Conservation (phyloP, 2,888 invertebrate genomes). For the Eupithecia tripunctaria region DNA sequence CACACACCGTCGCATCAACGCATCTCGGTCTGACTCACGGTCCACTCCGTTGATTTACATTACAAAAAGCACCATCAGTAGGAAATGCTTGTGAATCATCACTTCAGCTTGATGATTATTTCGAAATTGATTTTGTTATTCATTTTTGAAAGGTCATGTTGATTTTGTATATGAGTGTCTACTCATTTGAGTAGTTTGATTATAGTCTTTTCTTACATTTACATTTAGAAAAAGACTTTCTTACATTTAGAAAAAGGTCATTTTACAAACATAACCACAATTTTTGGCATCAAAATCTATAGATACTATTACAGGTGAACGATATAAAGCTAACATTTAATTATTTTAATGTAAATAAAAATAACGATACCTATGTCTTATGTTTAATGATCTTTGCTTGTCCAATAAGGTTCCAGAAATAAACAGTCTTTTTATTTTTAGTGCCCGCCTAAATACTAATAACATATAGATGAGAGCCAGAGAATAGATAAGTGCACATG, state of each 20-base stretch:
- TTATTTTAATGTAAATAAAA: neutral
- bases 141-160: constrained; percentile 18
- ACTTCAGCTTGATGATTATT: constrained; percentile 20
- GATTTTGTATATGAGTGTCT: neutral
- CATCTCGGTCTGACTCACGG: constrained; percentile 36
- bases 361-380: neutral
- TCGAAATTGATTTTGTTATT: constrained; percentile 28
- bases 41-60: constrained; percentile 34
- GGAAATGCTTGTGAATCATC: constrained; percentile 36
- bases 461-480: no score
- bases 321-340: no score
- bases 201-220: no score
- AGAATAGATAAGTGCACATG: no score
- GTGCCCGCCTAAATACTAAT: no score
- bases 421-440: no score
- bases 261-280: neutral
- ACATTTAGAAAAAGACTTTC: neutral
- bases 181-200: neutral
- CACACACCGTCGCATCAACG: constrained; percentile 40
- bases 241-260: neutral
- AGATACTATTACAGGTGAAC: no score
- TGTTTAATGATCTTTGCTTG: neutral
- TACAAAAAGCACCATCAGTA: constrained; percentile 28
- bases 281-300: neutral
- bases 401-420: no score